Evolutionary conservation across 2,113 vertebrate species (phyloP), one percentile per base, ranked within the genome.

Genomic region (Prochilodus magdalenae): DNA sequence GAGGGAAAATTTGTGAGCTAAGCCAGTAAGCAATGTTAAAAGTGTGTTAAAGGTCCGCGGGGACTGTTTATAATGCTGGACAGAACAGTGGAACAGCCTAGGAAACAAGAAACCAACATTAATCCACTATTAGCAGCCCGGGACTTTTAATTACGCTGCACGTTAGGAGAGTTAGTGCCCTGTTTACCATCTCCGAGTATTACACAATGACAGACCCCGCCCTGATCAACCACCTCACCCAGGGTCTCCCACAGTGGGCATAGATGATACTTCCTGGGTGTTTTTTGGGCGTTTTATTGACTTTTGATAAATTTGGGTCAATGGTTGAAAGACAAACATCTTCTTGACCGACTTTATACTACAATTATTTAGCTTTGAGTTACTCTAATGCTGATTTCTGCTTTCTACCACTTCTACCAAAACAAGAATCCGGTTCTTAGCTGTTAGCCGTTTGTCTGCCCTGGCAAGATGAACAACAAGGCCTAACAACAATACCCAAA

Each of bases 21-120:
- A 66, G 27, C 29, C 63, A 30, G 63, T 29, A 66, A 33, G 30
- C 30, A 40, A 60, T 60, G 65, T 10, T 5, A n/a, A 36, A 40
- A 33, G 65, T 22, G 15, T 18, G 62, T 2, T 33, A 20, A n/a
- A 69, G 66, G 33, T n/a, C 33, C 11, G 13, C 3, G 20, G 66
- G 36, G 66, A n/a, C 66, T n/a, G 15, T 22, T 36, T 16, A 18
- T 13, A 33, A 22, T 12, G 22, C 20, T 22, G 20, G 24, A 44
- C 20, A 40, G 40, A 70, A 44, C 33, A 87, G 84, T 81, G 18
- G 86, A 88, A 91, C 87, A 82, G 86, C 87, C 87, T 85, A 85
- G 88, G 90, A 88, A 86, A 87, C 88, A 84, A 88, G 82, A 84
- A 86, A 90, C 86, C 66, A 70, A 70, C 57, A 40, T 70, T 70